phyloP scores from a whole-genome alignment of 2,113 vertebrate genomes.

The Lathamus discolor region DNA sequence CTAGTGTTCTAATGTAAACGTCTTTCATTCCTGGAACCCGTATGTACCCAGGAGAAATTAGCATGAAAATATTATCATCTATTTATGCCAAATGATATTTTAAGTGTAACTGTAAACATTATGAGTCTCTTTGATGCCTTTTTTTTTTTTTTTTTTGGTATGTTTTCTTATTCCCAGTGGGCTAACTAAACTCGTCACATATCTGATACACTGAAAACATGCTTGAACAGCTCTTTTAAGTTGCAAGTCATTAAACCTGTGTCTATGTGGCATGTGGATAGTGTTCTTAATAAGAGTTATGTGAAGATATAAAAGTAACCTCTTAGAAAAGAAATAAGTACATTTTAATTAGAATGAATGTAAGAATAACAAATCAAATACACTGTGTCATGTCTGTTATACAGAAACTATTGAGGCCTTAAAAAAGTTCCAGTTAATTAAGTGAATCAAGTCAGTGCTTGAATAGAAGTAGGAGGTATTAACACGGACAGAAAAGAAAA shows the following conservation, averaged over 20 bases:
- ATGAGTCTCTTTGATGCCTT: background rate
- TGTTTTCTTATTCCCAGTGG: background rate
- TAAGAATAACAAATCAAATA: slow-evolving; percentile 40
- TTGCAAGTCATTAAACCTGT: background rate
- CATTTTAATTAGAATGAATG: slow-evolving; percentile 41
- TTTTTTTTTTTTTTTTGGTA: background rate
- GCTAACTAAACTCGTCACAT: background rate
- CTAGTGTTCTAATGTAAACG: background rate
- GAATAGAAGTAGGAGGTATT: background rate
- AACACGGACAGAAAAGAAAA: slow-evolving; percentile 4
- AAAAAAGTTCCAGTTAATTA: slow-evolving; percentile 57
- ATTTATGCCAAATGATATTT: background rate
- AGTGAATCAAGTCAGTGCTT: slow-evolving; percentile 48
- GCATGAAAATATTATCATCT: background rate
- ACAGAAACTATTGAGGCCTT: slow-evolving; percentile 7
- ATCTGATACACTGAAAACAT: background rate
- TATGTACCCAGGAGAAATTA: background rate
- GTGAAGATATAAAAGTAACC: background rate
- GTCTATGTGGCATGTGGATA: background rate
- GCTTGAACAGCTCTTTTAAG: background rate
- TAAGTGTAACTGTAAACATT: background rate
- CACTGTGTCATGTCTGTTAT: slow-evolving; percentile 12
- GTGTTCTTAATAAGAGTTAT: background rate
- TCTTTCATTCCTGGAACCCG: background rate
- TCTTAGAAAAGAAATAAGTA: background rate